phyloP scores from a whole-genome alignment of 2,888 invertebrate genomes.

The Tubulanus polymorphus region DNA sequence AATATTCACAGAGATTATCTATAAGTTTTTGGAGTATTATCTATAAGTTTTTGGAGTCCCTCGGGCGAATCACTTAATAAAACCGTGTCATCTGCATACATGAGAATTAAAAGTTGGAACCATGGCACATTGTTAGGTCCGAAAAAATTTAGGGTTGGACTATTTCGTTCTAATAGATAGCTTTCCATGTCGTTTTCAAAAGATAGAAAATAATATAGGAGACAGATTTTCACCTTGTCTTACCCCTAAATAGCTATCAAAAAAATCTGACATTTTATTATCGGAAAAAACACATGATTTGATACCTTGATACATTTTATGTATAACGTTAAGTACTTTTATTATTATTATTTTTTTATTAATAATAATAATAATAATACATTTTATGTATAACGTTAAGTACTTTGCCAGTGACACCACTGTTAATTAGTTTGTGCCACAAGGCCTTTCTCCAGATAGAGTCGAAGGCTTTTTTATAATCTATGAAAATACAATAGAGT shows the following conservation, averaged over 20 bases:
- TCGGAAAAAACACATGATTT: constrained; percentile 11
- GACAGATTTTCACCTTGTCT: not conserved
- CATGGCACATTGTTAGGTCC: no score
- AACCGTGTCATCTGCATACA: not conserved
- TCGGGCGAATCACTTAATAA: not conserved
- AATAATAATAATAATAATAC: no score
- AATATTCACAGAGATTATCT: not conserved
- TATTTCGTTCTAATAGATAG: not conserved
- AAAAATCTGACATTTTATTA: constrained; percentile 11
- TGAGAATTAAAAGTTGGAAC: not conserved
- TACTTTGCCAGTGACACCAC: constrained; percentile 3
- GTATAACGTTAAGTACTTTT: constrained; percentile 1
- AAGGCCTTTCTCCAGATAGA: constrained; percentile 13
- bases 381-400: no score
- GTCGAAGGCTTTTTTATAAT: constrained; percentile 17
- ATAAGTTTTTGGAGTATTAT: no score
- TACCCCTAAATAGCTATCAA: not conserved
- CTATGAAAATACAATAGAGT: constrained; percentile 17
- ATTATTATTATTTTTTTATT: no score
- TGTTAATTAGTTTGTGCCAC: constrained; percentile 15
- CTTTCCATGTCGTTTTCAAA: not conserved
- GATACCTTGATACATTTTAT: constrained; percentile 1
- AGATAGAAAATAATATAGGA: not conserved
- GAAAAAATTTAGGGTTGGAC: not conserved
- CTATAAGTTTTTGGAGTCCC: not conserved